Evolutionary conservation across 2,113 vertebrate genomes (phyloP).

Genomic region (Budorcas taxicolor): DNA sequence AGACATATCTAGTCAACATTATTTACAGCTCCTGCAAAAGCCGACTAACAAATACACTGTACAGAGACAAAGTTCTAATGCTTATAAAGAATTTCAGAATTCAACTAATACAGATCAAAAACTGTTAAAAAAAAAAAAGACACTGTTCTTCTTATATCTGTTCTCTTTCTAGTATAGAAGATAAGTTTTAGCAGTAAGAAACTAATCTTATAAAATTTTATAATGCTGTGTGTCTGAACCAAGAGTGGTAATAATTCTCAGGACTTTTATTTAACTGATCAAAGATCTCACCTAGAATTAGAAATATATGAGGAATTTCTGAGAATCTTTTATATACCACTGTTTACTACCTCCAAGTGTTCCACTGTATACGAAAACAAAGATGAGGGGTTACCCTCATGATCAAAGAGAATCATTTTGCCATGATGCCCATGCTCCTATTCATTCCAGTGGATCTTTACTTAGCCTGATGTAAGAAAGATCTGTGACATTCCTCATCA

Average conservation of each 20-base stretch:
- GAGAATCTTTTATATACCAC: background rate
- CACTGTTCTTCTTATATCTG: background rate
- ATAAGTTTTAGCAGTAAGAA: background rate
- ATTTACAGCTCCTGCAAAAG: background rate
- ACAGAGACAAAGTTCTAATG: background rate
- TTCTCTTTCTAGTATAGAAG: background rate
- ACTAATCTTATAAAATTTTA: background rate
- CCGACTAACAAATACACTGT: slow-evolving; percentile 13
- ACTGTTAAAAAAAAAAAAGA: background rate
- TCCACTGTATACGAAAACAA: background rate
- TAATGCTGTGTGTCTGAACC: background rate
- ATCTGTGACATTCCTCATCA: background rate
- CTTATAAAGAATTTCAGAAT: background rate
- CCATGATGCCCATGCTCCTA: background rate
- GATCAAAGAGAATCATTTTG: background rate
- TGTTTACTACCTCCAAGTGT: background rate
- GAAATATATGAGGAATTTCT: background rate
- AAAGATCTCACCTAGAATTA: background rate
- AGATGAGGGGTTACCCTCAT: background rate
- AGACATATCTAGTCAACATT: slow-evolving; percentile 5
- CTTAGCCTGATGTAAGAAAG: background rate
- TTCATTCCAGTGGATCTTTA: background rate
- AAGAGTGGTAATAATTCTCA: background rate
- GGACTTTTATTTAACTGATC: background rate
- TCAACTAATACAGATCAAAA: background rate